Evolutionary conservation across 2,888 invertebrate species (phyloP).

Genomic region (Volucella inflata): DNA sequence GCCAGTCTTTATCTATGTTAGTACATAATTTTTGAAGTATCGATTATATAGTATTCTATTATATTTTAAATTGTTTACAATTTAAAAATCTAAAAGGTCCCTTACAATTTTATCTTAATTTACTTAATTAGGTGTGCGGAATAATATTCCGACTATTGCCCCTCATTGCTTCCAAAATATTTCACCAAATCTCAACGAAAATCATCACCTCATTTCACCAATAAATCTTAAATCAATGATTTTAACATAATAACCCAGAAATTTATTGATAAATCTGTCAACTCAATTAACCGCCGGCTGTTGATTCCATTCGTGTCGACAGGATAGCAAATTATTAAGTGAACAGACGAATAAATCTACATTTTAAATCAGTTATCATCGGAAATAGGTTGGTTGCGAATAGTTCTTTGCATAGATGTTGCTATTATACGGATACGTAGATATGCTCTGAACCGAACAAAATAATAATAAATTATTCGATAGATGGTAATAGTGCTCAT

Average conservation of each 20-base stretch:
- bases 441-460: conserved; percentile 5
- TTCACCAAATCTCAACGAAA: background rate
- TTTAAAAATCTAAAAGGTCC: too few species aligned
- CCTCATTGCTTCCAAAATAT: background rate
- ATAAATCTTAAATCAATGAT: conserved; percentile 50
- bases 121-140: conserved; percentile 17
- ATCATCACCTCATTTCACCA: conserved; percentile 3
- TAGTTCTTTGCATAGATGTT: conserved; percentile 30
- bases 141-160: conserved; percentile 2
- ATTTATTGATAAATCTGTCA: conserved; percentile 64
- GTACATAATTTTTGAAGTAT: too few species aligned
- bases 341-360: conserved; percentile 64
- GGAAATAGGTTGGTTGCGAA: conserved; percentile 41
- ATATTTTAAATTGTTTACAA: too few species aligned
- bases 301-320: conserved; percentile 59
- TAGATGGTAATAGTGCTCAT: conserved; percentile 24
- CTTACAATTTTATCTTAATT: background rate
- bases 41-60: too few species aligned
- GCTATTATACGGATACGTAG: conserved; percentile 17
- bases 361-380: conserved; percentile 67
- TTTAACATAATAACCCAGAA: conserved; percentile 50
- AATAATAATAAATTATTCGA: conserved; percentile 49
- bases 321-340: conserved; percentile 63
- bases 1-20: too few species aligned
- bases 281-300: conserved; percentile 60